Evolutionary conservation across 1,140 invertebrate genomes (phyloP).

Genomic region (Conopomorpha cramerella): DNA sequence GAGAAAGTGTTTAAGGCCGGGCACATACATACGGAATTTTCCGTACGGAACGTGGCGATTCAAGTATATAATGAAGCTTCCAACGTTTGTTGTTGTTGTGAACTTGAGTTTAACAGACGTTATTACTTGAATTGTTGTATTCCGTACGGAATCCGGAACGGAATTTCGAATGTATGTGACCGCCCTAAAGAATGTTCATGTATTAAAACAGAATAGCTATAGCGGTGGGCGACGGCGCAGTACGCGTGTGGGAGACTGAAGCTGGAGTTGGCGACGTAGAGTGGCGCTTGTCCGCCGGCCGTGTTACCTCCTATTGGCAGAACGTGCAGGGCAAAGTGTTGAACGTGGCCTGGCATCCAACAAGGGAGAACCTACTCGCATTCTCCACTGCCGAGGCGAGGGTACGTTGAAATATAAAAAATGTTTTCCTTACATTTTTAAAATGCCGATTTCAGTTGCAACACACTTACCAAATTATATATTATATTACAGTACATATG

Average conservation of each 20-base stretch:
- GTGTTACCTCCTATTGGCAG: slow-evolving; percentile 62
- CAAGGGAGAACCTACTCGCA: slow-evolving; percentile 71
- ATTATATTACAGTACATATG: not conserved
- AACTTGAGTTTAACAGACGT: no score
- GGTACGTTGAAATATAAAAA: slow-evolving; percentile 35
- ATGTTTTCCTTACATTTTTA: not conserved
- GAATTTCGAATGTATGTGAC: no score
- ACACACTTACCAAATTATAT: not conserved
- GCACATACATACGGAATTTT: no score
- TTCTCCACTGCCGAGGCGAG: slow-evolving; percentile 78
- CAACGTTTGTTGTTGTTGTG: no score
- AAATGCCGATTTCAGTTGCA: no score
- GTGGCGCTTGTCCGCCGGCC: slow-evolving; percentile 9
- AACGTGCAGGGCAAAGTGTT: slow-evolving; percentile 76
- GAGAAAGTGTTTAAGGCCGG: no score
- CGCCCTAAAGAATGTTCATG: no score
- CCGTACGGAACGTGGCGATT: no score
- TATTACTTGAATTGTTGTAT: no score
- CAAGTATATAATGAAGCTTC: no score
- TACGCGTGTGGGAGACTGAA: slow-evolving; percentile 67
- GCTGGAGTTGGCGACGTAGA: slow-evolving; percentile 12
- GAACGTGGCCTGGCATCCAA: slow-evolving; percentile 77
- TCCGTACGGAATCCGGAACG: no score
- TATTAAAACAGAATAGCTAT: slow-evolving; percentile 65
- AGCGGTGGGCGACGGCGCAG: slow-evolving; percentile 70